Evolutionary conservation across 64 coral and sea anemone genomes (phyloP).

Genomic region (Stichodactyla helianthus): DNA sequence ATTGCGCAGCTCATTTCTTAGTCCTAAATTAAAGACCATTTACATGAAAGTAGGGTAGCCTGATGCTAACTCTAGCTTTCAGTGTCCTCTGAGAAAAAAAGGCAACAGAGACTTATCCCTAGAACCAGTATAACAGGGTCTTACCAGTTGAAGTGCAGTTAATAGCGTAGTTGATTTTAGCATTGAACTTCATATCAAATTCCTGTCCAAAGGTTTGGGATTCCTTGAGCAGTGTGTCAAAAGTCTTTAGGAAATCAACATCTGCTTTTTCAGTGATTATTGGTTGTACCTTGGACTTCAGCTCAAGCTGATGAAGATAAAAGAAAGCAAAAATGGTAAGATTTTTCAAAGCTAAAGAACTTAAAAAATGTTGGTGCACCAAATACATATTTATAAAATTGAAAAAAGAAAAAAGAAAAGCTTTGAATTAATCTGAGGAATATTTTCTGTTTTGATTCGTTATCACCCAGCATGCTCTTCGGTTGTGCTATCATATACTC

Average conservation of each 20-base stretch:
- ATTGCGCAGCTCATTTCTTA: no score
- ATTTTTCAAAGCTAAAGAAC: not conserved
- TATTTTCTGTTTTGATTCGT: no score
- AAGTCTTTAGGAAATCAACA: not conserved
- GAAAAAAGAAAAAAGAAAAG: no score
- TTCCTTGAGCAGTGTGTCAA: not conserved
- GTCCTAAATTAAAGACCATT: no score
- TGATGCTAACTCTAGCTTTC: no score
- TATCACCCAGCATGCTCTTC: no score
- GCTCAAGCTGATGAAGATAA: not conserved
- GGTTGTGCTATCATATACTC: no score
- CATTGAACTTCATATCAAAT: not conserved
- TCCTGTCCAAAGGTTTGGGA: not conserved
- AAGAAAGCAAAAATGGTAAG: not conserved
- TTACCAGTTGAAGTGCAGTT: not conserved
- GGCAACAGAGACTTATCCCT: no score
- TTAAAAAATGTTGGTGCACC: not conserved
- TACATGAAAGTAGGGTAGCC: no score
- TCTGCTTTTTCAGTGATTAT: not conserved
- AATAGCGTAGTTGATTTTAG: not conserved
- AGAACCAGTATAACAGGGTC: not conserved
- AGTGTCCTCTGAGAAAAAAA: no score
- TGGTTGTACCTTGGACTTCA: not conserved
- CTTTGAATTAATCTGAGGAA: no score
- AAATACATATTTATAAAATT: no score